Conservation (phyloP, 2,113 vertebrate genomes). For the Ciconia stormi region DNA sequence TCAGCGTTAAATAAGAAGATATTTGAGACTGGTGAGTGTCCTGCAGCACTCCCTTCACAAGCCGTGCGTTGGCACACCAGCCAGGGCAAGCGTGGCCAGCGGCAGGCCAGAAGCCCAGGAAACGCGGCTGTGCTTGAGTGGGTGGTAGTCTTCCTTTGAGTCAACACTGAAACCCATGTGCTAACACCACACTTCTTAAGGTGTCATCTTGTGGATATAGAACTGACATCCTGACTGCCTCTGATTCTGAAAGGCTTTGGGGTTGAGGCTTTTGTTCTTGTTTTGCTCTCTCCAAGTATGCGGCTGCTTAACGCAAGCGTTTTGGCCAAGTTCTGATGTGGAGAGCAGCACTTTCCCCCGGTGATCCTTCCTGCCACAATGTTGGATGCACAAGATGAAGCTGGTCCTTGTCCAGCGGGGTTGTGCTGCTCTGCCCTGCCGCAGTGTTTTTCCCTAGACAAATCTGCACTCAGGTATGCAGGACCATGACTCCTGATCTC, state of each 20-base stretch:
- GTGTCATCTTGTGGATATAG: background rate
- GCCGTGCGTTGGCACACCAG: background rate
- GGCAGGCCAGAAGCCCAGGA: conserved; percentile 17
- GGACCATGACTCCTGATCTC: background rate
- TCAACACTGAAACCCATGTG: background rate
- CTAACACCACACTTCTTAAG: background rate
- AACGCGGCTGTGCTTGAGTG: background rate
- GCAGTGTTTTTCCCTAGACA: background rate
- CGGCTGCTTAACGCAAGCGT: background rate
- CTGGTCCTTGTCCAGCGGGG: background rate
- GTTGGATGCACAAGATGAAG: background rate
- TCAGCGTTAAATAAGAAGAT: background rate
- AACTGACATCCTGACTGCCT: background rate
- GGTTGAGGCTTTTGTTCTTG: background rate
- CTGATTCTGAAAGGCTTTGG: background rate
- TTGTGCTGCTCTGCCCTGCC: background rate
- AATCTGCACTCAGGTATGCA: background rate
- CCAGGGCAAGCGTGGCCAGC: background rate
- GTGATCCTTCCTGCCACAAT: background rate
- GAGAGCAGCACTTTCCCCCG: background rate
- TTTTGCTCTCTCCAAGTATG: background rate
- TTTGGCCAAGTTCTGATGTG: background rate
- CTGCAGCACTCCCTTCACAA: background rate
- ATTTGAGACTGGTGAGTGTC: background rate
- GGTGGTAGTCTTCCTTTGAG: conserved; percentile 36